Evolutionary conservation across 2,888 invertebrate genomes (phyloP).

Genomic region (Trissoscelio sp.): DNA sequence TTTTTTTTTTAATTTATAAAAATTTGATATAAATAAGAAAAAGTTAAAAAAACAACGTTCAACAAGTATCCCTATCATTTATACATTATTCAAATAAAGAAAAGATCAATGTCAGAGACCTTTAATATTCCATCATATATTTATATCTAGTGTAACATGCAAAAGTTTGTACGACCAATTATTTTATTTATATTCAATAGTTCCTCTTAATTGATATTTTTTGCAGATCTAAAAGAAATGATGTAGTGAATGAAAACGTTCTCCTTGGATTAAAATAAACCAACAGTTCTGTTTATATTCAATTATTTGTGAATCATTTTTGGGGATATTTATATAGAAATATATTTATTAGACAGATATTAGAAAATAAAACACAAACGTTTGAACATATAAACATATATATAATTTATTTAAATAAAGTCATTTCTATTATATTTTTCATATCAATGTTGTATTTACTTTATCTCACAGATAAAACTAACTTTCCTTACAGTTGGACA

Average conservation of each 20-base stretch:
- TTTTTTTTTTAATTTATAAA: background rate
- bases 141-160: background rate
- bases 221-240: too few relatives aligned
- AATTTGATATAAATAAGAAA: background rate
- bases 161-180: background rate
- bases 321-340: background rate
- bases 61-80: background rate
- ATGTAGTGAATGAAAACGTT: background rate
- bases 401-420: too few relatives aligned
- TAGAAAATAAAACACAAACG: background rate
- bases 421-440: too few relatives aligned
- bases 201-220: background rate
- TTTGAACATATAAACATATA: background rate
- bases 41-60: background rate
- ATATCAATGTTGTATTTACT: background rate
- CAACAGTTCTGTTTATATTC: background rate
- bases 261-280: background rate
- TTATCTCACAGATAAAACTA: background rate
- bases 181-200: background rate
- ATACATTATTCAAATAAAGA: constrained; percentile 7
- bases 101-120: constrained; percentile 13
- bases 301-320: background rate
- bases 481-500: background rate
- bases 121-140: constrained; percentile 1
- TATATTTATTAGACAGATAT: background rate